Base-by-base conservation (phyloP, 2,113 vertebrate species). In the Dipodomys merriami region DNA sequence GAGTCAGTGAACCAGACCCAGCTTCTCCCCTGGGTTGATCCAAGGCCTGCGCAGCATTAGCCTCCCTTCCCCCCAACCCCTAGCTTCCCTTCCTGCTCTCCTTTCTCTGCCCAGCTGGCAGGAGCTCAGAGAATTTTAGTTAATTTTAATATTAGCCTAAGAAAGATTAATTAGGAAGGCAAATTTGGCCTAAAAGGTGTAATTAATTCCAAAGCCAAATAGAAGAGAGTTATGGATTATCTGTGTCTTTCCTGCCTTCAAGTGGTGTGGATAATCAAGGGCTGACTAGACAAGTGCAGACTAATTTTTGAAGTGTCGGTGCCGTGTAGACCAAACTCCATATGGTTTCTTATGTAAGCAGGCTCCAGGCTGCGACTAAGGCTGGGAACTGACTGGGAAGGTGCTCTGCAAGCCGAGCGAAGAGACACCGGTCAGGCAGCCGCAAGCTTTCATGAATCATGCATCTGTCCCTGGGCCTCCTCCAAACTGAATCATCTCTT, bases 81-180 rank as follows among this genome's bases (percentile, higher is more conserved):
- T 65, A 2, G 15, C 29, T 29, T 35, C 57, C 57, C 23, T 15
- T 19, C 30, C 30, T 13, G 11, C 53, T 22, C 71, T 44, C 46
- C 15, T 23, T 82, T 83, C 60, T 92, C 60, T 88, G 72, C 86
- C 84, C 62, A 79, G 84, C 69, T 94, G 77, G 65, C 20, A 15
- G 27, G 60, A 69, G 86, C 86, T 87, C 74, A 25, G 83, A 80
- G 81, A 88, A 74, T 91, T 95, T 94, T 82, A 94, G 92, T 93
- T 97, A 89, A 92, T 94, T 96, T 96, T 96, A 91, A 82, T 91
- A 93, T 94, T 86, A 95, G 76, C 94, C 86, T 92, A 87, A 94
- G 93, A 93, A 95, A 95, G 93, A 95, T 95, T 96, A 96, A 96
- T 97, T 95, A 97, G 82, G 84, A 85, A 92, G 86, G 94, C 89